Evolutionary conservation across 64 coral and sea anemone species (phyloP), one percentile per base, ranked within the genome.

Genomic region (Montipora capricornis): DNA sequence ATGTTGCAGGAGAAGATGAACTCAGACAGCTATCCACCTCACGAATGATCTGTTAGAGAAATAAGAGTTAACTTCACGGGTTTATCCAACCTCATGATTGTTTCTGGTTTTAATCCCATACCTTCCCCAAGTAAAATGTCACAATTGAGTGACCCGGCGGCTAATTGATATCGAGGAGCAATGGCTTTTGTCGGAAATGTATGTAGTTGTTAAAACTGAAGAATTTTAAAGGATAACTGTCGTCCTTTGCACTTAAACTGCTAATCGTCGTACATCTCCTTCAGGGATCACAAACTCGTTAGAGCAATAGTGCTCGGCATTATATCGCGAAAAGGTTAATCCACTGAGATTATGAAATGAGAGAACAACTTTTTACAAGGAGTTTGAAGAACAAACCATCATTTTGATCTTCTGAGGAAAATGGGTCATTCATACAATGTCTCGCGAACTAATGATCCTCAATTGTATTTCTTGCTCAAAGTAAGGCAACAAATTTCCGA

Each of bases 1-100:
- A 14, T 5, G 82, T 71, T 12, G 20, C 66, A 6, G 62, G 66
- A 71, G 66, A 49, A 17, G 82, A 70, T 47, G 82, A 86, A 51
- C 82, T 51, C 82, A 86, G 61, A 44, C 71, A 86, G 66, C 82
- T 86, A 86, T 86, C 82, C 82, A 86, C 73, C 66, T 86, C 82
- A 16, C 22, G 45, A 4, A 86, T 66, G 19, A 64, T 73, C 82
- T 86, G 46, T 9, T 37, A 3, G 49, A 49, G 14, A 86, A 49
- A 48, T 16, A 71, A 70, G 50, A 7, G 37, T 14, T 17, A 46
- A 1, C 47, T 71, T 71, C 13, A 26, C 22, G 50, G 47, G 10
- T 20, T 71, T 19, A 83, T 71, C 17, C 19, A 48, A 20, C 15
- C 0, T 5, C 68, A 68, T 22, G 68, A 71, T 24, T 3, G 22